Base-by-base conservation (phyloP, 2,888 invertebrate genomes). In the Anoplius nigerrimus region DNA sequence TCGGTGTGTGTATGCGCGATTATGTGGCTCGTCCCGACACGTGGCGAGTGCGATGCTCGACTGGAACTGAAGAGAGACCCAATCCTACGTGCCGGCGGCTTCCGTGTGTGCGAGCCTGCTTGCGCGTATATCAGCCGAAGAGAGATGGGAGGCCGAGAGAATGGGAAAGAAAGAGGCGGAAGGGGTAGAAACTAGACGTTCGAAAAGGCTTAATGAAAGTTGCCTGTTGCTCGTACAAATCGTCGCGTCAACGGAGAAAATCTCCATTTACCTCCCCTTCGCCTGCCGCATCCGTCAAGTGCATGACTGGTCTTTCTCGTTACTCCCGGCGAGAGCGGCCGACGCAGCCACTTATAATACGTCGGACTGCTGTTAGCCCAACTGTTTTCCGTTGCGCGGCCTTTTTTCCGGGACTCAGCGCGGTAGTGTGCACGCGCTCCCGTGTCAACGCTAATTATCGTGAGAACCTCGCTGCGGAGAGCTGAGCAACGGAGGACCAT, bases 181-280 rank as follows among this genome's bases (percentile, higher is more conserved):
- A 63, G 42, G 58, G 53, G 52, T 27, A 59, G 2, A 51, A 24
- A 21, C 8, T 2, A 34, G 34, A 34, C 34, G 34, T 71, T 80
- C 74, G 79, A 80, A 83, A 81, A 82, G 83, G 83, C 82, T 83
- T 83, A 80, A 83, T 82, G 82, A 83, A 82, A 83, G 83, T 83
- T 83, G 83, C 83, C 83, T 83, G 83, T 83, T 83, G 83, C 83
- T 82, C 77, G 76, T 74, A 71, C 76, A 79, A 79, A 79, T 79
- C 75, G 79, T 73, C 76, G 69, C 71, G 75, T 79, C 79, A 71
- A 76, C 79, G 69, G 72, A 71, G 73, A 73, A 78, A 75, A 75
- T 75, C 71, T 73, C 75, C 66, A 68, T 69, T 66, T 57, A 62
- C 56, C 53, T 63, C 63, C 53, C 48, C 52, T 59, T 57, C 18